These are phyloP conservation scores for Gallinago jamesoni DNA, from an alignment of 2,113 vertebrate genomes.

Conservation along the genomic window DNA sequence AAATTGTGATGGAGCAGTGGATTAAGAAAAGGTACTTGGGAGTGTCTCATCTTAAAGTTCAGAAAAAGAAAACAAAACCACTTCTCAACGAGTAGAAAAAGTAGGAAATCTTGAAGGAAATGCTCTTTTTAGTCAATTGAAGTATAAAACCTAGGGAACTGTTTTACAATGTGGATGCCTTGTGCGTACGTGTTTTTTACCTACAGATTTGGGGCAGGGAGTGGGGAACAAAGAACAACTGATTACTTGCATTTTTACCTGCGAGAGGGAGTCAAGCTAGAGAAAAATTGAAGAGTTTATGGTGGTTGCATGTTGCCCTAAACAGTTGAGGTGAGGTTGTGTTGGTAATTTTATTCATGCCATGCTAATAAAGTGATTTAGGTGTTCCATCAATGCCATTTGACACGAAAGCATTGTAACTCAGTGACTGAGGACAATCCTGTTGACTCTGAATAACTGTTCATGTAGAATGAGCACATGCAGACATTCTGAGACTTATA, in stretches of 20 bases:
- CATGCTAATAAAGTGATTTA: background rate
- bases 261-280: background rate
- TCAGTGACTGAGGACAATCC: background rate
- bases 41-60: background rate
- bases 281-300: background rate
- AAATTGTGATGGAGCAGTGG: background rate
- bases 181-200: background rate
- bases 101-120: background rate
- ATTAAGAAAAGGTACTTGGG: background rate
- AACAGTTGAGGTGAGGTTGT: background rate
- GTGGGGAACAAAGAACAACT: background rate
- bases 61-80: background rate
- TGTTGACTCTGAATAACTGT: background rate
- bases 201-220: rapidly evolving
- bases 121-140: background rate
- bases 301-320: background rate
- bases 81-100: background rate
- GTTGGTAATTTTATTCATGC: background rate
- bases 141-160: background rate
- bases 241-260: background rate
- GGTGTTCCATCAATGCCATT: background rate
- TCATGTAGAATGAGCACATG: background rate
- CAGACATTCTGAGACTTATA: background rate
- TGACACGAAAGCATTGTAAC: background rate
- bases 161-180: background rate